Conservation (phyloP, 1,140 invertebrate genomes). For the Tetramorium alpestre region DNA sequence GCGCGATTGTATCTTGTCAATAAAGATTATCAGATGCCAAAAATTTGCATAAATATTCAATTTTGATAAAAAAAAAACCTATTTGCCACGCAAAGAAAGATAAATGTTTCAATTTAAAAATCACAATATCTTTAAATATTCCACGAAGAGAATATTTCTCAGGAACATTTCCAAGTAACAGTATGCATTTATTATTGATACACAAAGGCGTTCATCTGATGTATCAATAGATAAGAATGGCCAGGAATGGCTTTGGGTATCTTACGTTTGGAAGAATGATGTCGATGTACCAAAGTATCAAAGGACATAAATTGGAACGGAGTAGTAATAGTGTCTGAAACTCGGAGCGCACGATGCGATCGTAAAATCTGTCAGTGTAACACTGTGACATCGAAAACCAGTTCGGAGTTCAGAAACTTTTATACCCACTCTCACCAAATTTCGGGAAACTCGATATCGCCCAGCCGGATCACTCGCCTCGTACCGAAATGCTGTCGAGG, state of each 20-base stretch:
- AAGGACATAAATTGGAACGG: slow-evolving; percentile 22
- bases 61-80: background rate
- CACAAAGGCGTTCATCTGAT: background rate
- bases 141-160: background rate
- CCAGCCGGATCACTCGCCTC: slow-evolving; percentile 27
- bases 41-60: background rate
- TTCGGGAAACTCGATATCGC: slow-evolving; percentile 51
- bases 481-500: slow-evolving; percentile 12
- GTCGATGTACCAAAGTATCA: background rate
- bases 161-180: background rate
- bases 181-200: background rate
- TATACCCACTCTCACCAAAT: slow-evolving; percentile 38
- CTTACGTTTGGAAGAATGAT: background rate
- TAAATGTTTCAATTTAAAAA: background rate
- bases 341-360: slow-evolving; percentile 9
- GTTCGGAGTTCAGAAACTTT: slow-evolving; percentile 50
- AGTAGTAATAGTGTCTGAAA: slow-evolving; percentile 16
- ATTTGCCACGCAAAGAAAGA: background rate
- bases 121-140: background rate
- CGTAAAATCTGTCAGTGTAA: slow-evolving; percentile 56
- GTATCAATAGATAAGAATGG: background rate
- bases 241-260: background rate
- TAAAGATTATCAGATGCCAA: background rate
- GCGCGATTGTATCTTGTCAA: background rate
- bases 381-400: slow-evolving; percentile 42